Percentiles rank a stretch among this genome's conserved stretches.
Conservation (phyloP, 2,797 vertebrate species). For the Momotus momota region DNA sequence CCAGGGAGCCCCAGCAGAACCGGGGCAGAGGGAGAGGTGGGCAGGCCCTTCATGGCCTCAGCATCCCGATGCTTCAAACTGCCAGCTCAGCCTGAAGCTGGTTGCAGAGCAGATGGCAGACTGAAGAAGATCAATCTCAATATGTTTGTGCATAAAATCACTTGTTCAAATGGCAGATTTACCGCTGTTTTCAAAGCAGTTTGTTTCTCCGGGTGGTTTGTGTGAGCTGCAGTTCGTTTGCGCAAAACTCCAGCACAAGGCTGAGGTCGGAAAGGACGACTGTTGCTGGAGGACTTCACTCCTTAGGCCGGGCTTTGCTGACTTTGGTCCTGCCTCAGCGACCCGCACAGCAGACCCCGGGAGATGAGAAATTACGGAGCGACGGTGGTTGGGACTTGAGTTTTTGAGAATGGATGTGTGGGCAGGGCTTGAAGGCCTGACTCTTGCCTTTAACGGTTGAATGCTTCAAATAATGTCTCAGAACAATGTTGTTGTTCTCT, state of each 20-base stretch:
- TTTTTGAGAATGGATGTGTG: rapidly evolving
- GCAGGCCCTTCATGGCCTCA: no score
- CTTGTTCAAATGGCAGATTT: not conserved
- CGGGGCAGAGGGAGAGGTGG: not conserved
- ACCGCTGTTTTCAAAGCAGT: not conserved
- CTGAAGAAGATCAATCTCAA: not conserved
- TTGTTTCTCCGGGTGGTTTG: not conserved
- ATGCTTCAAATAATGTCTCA: not conserved
- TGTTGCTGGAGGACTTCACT: conserved; percentile 1
- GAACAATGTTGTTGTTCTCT: rapidly evolving
- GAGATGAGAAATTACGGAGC: not conserved
- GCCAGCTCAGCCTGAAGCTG: not conserved
- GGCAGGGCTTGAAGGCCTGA: rapidly evolving
- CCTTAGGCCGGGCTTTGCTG: not conserved
- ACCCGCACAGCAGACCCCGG: rapidly evolving
- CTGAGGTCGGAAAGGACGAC: rapidly evolving
- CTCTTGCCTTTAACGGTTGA: not conserved
- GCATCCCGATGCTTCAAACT: no score
- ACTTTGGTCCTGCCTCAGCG: not conserved
- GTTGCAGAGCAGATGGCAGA: not conserved
- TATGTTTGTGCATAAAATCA: not conserved
- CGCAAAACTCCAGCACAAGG: not conserved
- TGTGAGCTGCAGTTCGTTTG: not conserved
- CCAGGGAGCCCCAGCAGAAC: not conserved
- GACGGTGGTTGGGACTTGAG: rapidly evolving